These are phyloP conservation scores for Melinopterus prodromus DNA, from an alignment of 2,888 invertebrate genomes.

Conservation along the genomic window DNA sequence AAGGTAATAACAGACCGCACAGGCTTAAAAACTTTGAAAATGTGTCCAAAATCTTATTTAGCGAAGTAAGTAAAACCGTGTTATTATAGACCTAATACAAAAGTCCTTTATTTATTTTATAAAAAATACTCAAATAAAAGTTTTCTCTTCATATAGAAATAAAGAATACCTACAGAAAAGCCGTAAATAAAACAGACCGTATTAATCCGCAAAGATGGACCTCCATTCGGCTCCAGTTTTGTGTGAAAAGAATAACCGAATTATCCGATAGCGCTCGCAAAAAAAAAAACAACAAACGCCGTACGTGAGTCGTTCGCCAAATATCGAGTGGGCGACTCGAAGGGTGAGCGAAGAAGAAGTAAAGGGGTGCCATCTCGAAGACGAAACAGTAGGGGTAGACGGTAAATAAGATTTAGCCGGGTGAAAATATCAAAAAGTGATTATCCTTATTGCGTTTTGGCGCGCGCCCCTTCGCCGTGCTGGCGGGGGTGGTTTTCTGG, in stretches of 20 bases:
- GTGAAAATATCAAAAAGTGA: slow-evolving; percentile 26
- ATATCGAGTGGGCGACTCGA: not conserved
- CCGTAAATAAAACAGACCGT: not conserved
- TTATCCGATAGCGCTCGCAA: not conserved
- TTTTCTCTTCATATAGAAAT: too few species aligned
- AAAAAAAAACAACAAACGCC: not conserved
- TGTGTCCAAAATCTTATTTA: too few species aligned
- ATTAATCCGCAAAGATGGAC: not conserved
- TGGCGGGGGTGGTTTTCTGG: slow-evolving; percentile 17
- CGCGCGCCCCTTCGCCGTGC: not conserved
- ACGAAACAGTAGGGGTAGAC: not conserved
- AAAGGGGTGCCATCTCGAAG: not conserved
- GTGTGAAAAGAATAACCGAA: not conserved
- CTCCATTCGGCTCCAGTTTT: not conserved
- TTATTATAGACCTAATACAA: too few species aligned
- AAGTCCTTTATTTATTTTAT: too few species aligned
- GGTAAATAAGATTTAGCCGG: slow-evolving; percentile 25
- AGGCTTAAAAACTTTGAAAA: too few species aligned
- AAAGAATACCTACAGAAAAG: too few species aligned
- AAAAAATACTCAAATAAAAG: too few species aligned
- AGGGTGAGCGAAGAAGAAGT: not conserved
- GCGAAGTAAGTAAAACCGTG: too few species aligned
- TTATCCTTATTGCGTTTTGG: slow-evolving; percentile 25
- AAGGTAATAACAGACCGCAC: too few species aligned
- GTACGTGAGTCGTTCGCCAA: slow-evolving; percentile 4